phyloP scores from a whole-genome alignment of 1,140 invertebrate species.

The Drosophila ercepeae region DNA sequence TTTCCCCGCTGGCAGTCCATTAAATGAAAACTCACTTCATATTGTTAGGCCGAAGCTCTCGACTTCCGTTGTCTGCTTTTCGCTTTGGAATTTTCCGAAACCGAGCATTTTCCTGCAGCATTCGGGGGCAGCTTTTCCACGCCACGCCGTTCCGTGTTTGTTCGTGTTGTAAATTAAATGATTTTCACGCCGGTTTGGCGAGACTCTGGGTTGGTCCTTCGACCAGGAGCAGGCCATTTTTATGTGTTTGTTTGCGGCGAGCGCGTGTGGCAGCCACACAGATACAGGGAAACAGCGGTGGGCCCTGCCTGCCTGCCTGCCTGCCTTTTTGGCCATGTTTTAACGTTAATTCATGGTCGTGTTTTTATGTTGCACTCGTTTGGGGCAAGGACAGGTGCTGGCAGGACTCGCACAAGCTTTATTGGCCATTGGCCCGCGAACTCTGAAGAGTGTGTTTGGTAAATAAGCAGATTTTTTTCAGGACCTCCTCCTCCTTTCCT shows the following conservation, averaged over 20 bases:
- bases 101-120: not conserved
- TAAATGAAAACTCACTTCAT: constrained; percentile 77
- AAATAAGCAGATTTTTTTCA: constrained; percentile 74
- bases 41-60: constrained; percentile 50
- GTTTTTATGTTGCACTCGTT: constrained; percentile 78
- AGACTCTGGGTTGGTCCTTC: constrained; percentile 19
- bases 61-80: constrained; percentile 6
- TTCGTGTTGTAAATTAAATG: constrained; percentile 81
- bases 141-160: constrained; percentile 23
- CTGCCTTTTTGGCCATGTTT: constrained; percentile 81
- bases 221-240: constrained; percentile 62
- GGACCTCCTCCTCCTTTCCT: constrained; percentile 31
- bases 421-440: constrained; percentile 61
- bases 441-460: constrained; percentile 64
- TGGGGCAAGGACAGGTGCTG: constrained; percentile 44
- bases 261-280: constrained; percentile 16
- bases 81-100: constrained; percentile 3
- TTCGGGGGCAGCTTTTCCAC: constrained; percentile 14
- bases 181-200: constrained; percentile 67
- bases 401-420: constrained; percentile 47
- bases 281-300: not conserved
- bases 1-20: constrained; percentile 64
- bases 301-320: too few relatives aligned
- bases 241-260: constrained; percentile 77
- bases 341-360: constrained; percentile 83